A percentile compares a stretch with the other conserved stretches of the same genome.
phyloP scores from a whole-genome alignment of 2,113 vertebrate species.

The Eleginops maclovinus region DNA sequence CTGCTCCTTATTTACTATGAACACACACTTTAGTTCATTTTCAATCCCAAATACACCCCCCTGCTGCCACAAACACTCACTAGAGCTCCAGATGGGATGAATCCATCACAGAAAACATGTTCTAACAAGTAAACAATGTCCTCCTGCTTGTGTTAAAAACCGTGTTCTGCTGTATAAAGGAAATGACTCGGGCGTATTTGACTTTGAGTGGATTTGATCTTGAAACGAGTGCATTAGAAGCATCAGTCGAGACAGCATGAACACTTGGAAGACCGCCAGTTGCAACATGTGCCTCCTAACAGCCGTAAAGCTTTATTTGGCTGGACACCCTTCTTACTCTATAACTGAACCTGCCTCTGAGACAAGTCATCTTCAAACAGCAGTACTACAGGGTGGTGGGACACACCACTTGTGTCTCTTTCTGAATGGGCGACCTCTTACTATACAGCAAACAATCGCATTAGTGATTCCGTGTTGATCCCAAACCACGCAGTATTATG shows the following conservation, averaged over 20 bases:
- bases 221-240: background rate
- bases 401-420: too few relatives aligned
- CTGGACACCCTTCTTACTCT: too few relatives aligned
- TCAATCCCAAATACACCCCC: background rate
- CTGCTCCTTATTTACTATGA: background rate
- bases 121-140: background rate
- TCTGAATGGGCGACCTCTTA: background rate
- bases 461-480: background rate
- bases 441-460: constrained; percentile 13
- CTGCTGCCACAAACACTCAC: background rate
- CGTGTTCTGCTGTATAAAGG: too few relatives aligned
- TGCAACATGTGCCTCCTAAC: too few relatives aligned
- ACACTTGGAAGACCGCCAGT: too few relatives aligned
- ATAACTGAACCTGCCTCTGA: too few relatives aligned
- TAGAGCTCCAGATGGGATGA: background rate
- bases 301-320: too few relatives aligned
- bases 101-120: background rate
- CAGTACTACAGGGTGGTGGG: too few relatives aligned
- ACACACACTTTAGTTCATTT: background rate
- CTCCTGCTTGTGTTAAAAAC: background rate
- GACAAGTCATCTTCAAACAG: too few relatives aligned
- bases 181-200: too few relatives aligned
- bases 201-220: background rate
- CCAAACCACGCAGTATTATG: background rate
- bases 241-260: too few relatives aligned